Evolutionary conservation across 2,113 vertebrate species (phyloP), one percentile per base, ranked within the genome.

Genomic region (Oreochromis spilurus): DNA sequence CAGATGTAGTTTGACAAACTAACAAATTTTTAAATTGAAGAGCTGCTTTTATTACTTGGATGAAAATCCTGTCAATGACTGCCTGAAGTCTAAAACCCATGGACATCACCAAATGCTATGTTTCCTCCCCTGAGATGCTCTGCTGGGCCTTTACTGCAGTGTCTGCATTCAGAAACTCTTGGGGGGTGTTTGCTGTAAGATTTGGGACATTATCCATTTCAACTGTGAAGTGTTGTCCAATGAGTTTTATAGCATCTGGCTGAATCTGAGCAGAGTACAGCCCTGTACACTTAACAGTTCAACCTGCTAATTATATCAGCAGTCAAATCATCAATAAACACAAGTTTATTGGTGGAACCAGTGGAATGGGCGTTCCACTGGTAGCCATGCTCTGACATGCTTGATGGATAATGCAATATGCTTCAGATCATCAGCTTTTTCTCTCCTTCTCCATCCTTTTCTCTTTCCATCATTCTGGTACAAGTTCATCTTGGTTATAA

Each of bases 161-260:
- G 10, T 67, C 19, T 40, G 36, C 62, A 40, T 43, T 43, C 38
- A 70, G 65, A 70, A 70, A 24, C 65, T 70, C n/a, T 70, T 43
- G 12, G 38, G 38, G 13, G 43, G n/a, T 5, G 9, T 70, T 70
- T 43, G 0, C 65, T 24, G 5, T 16, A 24, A 16, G 36, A 24
- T 16, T 43, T 70, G n/a, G 38, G 7, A 24, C 5, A 1, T 43
- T 3, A 0, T 2, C n/a, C 12, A 43, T 70, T 70, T 70, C 4
- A 40, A 16, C n/a, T 70, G n/a, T 40, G 62, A 70, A 70, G 62
- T 21, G 11, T 14, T 14, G 36, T 40, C 40, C 40, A 29, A 0
- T 7, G 9, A 24, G 65, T 43, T 70, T 70, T 6, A 40, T 13
- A 70, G 38, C 5, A 43, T 70, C 0, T 24, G 38, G 11, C 36